Evolutionary conservation across 2,113 vertebrate species (phyloP), one percentile per base, ranked within the genome.

Genomic region (Dipodomys stephensi): DNA sequence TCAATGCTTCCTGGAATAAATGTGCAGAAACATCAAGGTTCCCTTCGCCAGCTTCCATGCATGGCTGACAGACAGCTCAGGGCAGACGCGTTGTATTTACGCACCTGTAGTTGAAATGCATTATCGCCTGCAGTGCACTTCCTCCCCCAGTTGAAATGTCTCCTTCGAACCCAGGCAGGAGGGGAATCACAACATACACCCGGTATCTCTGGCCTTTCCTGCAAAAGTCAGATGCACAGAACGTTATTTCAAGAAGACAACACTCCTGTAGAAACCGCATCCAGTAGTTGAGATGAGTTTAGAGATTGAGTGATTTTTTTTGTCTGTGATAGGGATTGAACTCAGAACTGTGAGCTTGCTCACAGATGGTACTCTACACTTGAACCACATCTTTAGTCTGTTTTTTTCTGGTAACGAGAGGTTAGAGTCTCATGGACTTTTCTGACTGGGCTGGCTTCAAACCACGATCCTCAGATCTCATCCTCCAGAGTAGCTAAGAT

Each of bases 91-190:
- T 32, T 6, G 78, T 53, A 46, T 25, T 19, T 27, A 23, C 46
- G 92, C 97, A 99, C 99, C 99, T 99, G 99, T 99, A 99, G 98
- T 99, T 99, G 98, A 99, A 99, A 98, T 99, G 99, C 99, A 99
- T 99, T 78, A 99, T 98, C 8, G 99, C 99, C 97, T 99, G 99
- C 78, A 99, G 98, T 0, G 99, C 99, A 0, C 98, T 99, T 35
- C 99, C 99, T 19, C 99, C 99, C 0, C 99, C 99, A 0, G 99
- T 99, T 0, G 98, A 99, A 96, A 99, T 99, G 97, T 99, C 98
- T 23, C 99, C 99, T 94, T 99, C 99, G 2, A 99, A 99, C 1
- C 99, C 99, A 0, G 99, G 99, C 95, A 99, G 96, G 95, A 99
- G 98, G 0, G 99, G 99, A 83, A 99, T 99, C 96, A 99, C 99